Evolutionary conservation across 1,140 invertebrate species (phyloP).

Genomic region (Panagrolaimus sp.): DNA sequence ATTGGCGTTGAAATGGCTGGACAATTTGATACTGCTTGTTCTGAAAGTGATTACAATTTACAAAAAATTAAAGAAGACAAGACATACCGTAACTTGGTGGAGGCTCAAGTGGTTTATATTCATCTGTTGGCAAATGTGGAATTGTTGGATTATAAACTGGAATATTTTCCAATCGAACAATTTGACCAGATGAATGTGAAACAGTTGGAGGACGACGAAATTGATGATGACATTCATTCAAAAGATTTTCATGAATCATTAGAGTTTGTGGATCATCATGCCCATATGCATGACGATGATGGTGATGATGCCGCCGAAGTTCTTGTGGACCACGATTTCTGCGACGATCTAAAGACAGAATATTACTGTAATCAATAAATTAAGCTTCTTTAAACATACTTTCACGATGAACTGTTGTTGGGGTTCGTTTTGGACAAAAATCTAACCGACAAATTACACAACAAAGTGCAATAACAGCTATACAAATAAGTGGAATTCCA

Average conservation of each 20-base stretch:
- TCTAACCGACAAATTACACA: slow-evolving; percentile 50
- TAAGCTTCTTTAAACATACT: background rate
- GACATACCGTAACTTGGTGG: slow-evolving; percentile 45
- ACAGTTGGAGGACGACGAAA: too few species aligned
- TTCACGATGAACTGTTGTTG: background rate
- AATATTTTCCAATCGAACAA: slow-evolving; percentile 41
- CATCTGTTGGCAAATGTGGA: slow-evolving; percentile 15
- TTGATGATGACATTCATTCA: slow-evolving; percentile 25
- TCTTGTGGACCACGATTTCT: too few species aligned
- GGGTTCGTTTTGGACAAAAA: slow-evolving; percentile 36
- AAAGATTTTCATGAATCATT: slow-evolving; percentile 41
- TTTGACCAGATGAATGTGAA: slow-evolving; percentile 16
- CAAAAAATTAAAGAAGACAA: background rate
- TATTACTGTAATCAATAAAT: background rate
- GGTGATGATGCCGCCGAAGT: background rate
- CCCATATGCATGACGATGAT: background rate
- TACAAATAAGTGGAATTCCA: slow-evolving; percentile 39
- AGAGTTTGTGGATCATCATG: background rate
- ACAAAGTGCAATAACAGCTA: slow-evolving; percentile 47
- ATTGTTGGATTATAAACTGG: slow-evolving; percentile 39
- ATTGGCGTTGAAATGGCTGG: background rate
- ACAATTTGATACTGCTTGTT: background rate
- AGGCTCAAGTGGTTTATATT: slow-evolving; percentile 39
- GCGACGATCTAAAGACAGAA: background rate
- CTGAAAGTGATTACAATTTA: background rate